Evolutionary conservation across 92 coral and sea anemone species (phyloP).

Genomic region (Palythoa caribaeorum): DNA sequence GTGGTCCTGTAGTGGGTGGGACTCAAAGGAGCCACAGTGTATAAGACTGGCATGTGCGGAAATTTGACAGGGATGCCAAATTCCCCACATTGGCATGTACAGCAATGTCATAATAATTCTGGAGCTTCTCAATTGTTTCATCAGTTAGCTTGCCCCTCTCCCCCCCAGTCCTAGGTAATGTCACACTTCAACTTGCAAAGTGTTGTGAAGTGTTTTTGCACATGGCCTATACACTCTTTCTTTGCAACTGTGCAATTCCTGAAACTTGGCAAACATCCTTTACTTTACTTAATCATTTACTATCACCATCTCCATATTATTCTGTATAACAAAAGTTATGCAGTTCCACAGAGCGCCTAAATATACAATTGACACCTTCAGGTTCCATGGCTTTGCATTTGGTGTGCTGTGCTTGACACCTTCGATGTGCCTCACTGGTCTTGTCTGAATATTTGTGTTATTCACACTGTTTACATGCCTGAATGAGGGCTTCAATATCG

Average conservation of each 20-base stretch:
- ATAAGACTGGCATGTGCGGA: neutral
- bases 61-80: neutral
- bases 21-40: neutral
- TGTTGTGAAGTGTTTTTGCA: too few species aligned
- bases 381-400: neutral
- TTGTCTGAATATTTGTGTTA: neutral
- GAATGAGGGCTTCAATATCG: neutral
- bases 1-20: neutral
- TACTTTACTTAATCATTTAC: too few species aligned
- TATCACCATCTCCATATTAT: neutral
- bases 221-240: neutral
- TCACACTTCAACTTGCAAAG: neutral
- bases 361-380: neutral
- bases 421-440: neutral
- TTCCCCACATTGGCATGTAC: neutral
- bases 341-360: neutral
- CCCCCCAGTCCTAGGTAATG: neutral
- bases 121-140: neutral
- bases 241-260: neutral
- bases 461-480: constrained; percentile 2
- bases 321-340: neutral
- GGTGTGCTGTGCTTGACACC: neutral
- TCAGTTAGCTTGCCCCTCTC: neutral
- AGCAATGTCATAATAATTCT: neutral
- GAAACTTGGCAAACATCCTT: neutral